Percentiles rank a stretch among this genome's conserved stretches.
Evolutionary conservation across 2,888 invertebrate species (phyloP).

Genomic region (Hetaerina titia): DNA sequence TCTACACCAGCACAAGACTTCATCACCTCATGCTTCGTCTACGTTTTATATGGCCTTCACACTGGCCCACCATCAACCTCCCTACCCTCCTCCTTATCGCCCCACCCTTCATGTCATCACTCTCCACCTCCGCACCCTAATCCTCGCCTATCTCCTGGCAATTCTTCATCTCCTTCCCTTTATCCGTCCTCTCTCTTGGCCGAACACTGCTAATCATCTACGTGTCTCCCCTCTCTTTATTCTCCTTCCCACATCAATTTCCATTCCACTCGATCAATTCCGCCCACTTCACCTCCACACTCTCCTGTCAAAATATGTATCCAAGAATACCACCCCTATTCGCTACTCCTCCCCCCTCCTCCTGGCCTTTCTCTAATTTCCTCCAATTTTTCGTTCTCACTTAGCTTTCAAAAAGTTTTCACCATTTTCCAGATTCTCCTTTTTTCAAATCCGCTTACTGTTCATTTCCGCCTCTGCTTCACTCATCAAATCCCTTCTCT

Average conservation of each 20-base stretch:
- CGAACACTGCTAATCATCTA: background rate
- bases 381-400: background rate
- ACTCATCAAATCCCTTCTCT: background rate
- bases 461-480: background rate
- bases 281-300: background rate
- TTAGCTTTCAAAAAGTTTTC: background rate
- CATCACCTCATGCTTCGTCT: no score
- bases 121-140: no score
- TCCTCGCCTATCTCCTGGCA: background rate
- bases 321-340: background rate
- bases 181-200: background rate
- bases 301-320: background rate
- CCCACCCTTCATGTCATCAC: background rate
- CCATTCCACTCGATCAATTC: background rate
- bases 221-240: no score
- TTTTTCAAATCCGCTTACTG: constrained; percentile 22
- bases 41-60: no score
- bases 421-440: constrained; percentile 19
- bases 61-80: no score
- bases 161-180: background rate
- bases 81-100: no score
- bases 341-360: background rate
- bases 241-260: background rate
- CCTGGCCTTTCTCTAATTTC: background rate
- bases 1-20: no score